A percentile compares a stretch with the other conserved stretches of the same genome.
phyloP scores from a whole-genome alignment of 1,140 invertebrate species.

The Drosophila equinoxialis region DNA sequence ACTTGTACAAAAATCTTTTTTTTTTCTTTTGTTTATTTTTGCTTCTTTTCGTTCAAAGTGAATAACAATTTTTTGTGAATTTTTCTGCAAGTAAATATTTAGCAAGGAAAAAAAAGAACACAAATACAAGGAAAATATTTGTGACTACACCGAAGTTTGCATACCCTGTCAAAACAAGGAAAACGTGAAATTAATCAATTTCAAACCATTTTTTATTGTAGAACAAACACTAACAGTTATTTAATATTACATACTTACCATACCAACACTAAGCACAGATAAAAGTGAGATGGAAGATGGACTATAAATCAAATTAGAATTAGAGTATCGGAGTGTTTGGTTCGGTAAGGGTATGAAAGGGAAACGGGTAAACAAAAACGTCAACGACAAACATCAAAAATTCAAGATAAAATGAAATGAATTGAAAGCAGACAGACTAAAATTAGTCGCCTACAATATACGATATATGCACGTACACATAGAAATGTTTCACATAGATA shows the following conservation, averaged over 20 bases:
- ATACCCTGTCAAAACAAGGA: background rate
- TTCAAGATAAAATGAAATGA: constrained; percentile 28
- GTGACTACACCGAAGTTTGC: background rate
- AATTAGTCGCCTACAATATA: constrained; percentile 54
- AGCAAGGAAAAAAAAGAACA: constrained; percentile 30
- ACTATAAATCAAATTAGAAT: no score
- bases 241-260: no score
- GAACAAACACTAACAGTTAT: no score
- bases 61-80: constrained; percentile 40
- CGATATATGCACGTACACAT: background rate
- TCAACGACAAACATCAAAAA: constrained; percentile 46
- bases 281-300: no score
- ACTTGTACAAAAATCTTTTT: constrained; percentile 3
- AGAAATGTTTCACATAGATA: background rate
- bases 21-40: constrained; percentile 13
- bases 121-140: background rate
- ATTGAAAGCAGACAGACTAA: constrained; percentile 59
- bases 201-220: no score
- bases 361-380: background rate
- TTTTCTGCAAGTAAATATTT: constrained; percentile 66
- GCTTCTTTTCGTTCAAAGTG: constrained; percentile 34
- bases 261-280: no score
- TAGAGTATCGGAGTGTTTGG: no score
- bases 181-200: no score
- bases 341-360: no score